Conservation (phyloP, 2,797 vertebrate genomes). For the Otolemur crassicaudatus region DNA sequence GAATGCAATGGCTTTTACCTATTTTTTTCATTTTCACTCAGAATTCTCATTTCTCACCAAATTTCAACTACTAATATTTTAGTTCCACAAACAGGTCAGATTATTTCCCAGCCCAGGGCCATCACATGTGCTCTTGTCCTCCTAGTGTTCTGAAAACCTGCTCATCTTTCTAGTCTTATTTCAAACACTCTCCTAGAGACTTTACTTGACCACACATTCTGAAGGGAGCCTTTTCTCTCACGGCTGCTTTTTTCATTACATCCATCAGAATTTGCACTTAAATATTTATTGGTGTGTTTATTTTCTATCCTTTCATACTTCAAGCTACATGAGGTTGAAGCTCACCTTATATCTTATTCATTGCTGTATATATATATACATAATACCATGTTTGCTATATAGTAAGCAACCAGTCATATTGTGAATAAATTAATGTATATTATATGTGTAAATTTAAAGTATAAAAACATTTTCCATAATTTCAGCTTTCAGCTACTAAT, state of each 20-base stretch:
- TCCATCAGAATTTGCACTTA: constrained; percentile 4
- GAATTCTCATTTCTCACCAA: not conserved
- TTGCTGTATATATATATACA: not conserved
- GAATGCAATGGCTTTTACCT: not conserved
- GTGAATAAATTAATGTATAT: constrained; percentile 1
- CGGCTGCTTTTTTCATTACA: not conserved
- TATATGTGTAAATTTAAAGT: not conserved
- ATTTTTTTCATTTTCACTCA: not conserved
- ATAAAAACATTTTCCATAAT: not conserved
- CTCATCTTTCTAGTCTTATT: constrained; percentile 3
- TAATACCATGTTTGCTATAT: not conserved
- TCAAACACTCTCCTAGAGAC: not conserved
- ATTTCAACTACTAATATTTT: not conserved
- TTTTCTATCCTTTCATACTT: not conserved
- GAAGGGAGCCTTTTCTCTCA: not conserved
- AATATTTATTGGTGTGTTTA: not conserved
- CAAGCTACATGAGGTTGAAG: not conserved
- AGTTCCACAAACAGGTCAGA: not conserved
- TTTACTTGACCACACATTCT: not conserved
- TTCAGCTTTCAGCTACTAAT: not conserved
- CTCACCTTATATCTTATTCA: not conserved
- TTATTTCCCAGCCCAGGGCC: not conserved
- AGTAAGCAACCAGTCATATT: not conserved
- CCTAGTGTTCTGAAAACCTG: not conserved
- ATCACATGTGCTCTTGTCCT: not conserved